A percentile compares a stretch with the other conserved stretches of the same genome.
Conservation (phyloP, 2,888 invertebrate genomes). For the Euspilapteryx auroguttella region DNA sequence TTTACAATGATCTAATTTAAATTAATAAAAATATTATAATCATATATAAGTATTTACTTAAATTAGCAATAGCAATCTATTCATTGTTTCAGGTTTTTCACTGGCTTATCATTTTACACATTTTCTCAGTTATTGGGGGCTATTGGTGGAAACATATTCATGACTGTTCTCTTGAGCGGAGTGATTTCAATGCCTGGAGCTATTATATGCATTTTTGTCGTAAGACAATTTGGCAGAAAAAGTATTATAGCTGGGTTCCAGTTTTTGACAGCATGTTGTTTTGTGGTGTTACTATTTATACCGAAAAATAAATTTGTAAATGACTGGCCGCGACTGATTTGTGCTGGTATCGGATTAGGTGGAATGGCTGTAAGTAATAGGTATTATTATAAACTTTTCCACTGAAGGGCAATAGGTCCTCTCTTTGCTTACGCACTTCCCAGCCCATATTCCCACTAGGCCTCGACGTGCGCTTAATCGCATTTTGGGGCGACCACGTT, state of each 20-base stretch:
- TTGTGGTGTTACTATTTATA: constrained; percentile 44
- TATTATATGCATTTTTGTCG: constrained; percentile 46
- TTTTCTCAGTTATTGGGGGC: constrained; percentile 63
- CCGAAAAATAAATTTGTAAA: constrained; percentile 35
- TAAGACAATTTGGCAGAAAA: constrained; percentile 50
- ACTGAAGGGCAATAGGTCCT: too few relatives aligned
- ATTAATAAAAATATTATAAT: too few relatives aligned
- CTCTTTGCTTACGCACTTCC: too few relatives aligned
- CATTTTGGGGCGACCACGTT: too few relatives aligned
- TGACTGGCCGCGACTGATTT: constrained; percentile 58
- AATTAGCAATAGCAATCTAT: too few relatives aligned
- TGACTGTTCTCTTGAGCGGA: constrained; percentile 55
- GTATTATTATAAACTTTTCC: too few relatives aligned
- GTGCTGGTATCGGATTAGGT: constrained; percentile 66
- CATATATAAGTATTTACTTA: too few relatives aligned
- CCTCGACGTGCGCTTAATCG: too few relatives aligned
- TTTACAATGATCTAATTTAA: too few relatives aligned
- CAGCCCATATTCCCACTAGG: too few relatives aligned
- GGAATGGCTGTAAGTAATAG: constrained; percentile 60
- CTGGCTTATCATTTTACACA: constrained; percentile 60
- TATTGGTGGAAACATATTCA: constrained; percentile 54
- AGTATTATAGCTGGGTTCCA: constrained; percentile 47
- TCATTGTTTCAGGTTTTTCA: constrained; percentile 51
- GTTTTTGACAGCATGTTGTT: constrained; percentile 44
- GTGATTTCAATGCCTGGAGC: constrained; percentile 57